These are phyloP conservation scores for Bovichtus diacanthus DNA, from an alignment of 2,797 vertebrate species.

Conservation along the genomic window DNA sequence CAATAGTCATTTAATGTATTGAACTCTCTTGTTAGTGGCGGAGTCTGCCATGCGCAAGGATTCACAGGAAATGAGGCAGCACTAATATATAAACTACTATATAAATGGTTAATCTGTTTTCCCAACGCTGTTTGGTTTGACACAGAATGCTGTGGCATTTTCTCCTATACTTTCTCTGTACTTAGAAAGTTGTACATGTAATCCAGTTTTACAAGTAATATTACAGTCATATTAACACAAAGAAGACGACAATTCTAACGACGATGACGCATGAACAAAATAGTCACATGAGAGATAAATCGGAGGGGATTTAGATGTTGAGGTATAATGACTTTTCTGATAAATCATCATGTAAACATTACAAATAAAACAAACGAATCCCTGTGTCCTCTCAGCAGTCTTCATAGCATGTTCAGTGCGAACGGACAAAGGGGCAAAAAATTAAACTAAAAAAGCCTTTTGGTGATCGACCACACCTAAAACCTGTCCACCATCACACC, in stretches of 20 bases:
- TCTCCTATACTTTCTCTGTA: too few species aligned
- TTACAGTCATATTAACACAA: neutral
- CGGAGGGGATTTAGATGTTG: neutral
- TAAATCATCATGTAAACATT: neutral
- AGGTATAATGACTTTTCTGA: neutral
- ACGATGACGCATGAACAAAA: neutral
- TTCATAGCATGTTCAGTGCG: neutral
- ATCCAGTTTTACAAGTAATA: neutral
- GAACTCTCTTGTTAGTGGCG: too few species aligned
- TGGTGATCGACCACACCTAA: slow-evolving; percentile 7
- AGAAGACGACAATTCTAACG: neutral
- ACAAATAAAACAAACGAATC: neutral
- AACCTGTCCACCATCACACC: neutral
- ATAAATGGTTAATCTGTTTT: neutral
- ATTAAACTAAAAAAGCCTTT: too few species aligned
- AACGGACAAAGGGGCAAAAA: neutral
- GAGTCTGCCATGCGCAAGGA: too few species aligned
- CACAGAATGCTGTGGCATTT: neutral
- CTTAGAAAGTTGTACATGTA: too few species aligned
- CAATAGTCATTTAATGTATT: too few species aligned
- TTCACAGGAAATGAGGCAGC: neutral
- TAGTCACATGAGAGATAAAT: neutral
- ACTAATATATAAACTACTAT: neutral
- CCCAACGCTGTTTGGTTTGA: neutral
- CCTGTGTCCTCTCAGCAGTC: accelerated